Percentiles rank a stretch among this genome's conserved stretches.
Evolutionary conservation across 2,888 invertebrate genomes (phyloP).

Genomic region (Hypena proboscidalis): DNA sequence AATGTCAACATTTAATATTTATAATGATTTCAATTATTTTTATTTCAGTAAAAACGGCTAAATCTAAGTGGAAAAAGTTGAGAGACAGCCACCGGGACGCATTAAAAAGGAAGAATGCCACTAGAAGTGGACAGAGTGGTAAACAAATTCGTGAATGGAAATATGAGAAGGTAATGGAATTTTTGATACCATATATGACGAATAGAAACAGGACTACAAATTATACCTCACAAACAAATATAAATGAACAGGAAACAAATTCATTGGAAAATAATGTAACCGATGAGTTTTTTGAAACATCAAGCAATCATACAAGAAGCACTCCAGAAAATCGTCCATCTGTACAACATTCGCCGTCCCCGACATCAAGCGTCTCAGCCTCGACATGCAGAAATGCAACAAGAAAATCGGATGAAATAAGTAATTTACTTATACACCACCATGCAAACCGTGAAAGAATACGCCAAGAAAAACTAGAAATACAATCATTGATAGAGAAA

Average conservation of each 20-base stretch:
- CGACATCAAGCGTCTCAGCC: conserved; percentile 22
- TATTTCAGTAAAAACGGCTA: conserved; percentile 24
- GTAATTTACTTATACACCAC: conserved; percentile 17
- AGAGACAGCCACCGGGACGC: conserved; percentile 16
- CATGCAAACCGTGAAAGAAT: conserved; percentile 28
- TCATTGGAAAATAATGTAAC: conserved; percentile 22
- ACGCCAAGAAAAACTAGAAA: conserved; percentile 27
- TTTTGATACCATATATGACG: conserved; percentile 23
- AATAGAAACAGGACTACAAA: conserved; percentile 26
- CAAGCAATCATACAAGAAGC: conserved; percentile 24
- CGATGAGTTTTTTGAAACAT: conserved; percentile 14
- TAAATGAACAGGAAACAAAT: conserved; percentile 23
- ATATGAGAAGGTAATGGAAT: conserved; percentile 23
- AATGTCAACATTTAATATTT: conserved; percentile 19
- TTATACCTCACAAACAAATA: conserved; percentile 17
- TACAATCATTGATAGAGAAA: conserved; percentile 24
- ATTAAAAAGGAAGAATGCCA: conserved; percentile 15
- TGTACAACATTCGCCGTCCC: conserved; percentile 24
- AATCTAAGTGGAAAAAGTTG: conserved; percentile 21
- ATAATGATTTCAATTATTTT: conserved; percentile 15
- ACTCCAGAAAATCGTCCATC: conserved; percentile 21
- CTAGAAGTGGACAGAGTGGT: conserved; percentile 20
- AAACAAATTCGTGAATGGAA: conserved; percentile 21
- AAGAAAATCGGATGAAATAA: conserved; percentile 17
- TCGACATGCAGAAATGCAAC: conserved; percentile 24